These are phyloP conservation scores for Pinctada fucata DNA, from an alignment of 2,888 invertebrate species.

Conservation along the genomic window DNA sequence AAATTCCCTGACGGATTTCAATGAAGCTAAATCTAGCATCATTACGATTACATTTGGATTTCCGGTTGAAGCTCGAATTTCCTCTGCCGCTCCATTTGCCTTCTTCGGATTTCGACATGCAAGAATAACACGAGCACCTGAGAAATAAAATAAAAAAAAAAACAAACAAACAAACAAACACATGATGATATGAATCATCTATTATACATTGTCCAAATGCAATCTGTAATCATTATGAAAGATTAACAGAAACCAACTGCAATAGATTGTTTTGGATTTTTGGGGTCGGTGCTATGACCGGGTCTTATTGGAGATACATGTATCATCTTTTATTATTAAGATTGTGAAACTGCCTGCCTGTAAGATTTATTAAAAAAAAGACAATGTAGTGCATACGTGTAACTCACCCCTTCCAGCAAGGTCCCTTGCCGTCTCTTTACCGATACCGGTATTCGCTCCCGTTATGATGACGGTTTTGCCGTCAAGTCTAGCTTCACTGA, in stretches of 20 bases:
- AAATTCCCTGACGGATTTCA: slow-evolving; percentile 82
- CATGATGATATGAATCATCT: too few relatives aligned
- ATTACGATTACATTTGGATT: slow-evolving; percentile 78
- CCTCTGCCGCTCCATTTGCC: slow-evolving; percentile 58
- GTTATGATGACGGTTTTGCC: slow-evolving; percentile 39
- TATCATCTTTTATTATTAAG: too few relatives aligned
- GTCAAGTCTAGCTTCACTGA: slow-evolving; percentile 27
- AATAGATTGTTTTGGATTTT: too few relatives aligned
- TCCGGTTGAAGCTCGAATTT: slow-evolving; percentile 12
- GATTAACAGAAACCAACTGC: too few relatives aligned
- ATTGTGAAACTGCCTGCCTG: too few relatives aligned
- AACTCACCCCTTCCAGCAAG: slow-evolving; percentile 27
- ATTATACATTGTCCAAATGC: too few relatives aligned
- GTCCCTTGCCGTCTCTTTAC: slow-evolving; percentile 37
- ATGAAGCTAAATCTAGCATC: slow-evolving; percentile 85
- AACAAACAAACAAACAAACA: too few relatives aligned
- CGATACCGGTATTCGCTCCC: slow-evolving; percentile 37
- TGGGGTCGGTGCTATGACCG: too few relatives aligned
- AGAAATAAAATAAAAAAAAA: neutral
- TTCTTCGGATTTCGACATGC: slow-evolving; percentile 68
- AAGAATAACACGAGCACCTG: slow-evolving; percentile 68
- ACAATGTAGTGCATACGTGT: too few relatives aligned
- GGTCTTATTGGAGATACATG: too few relatives aligned
- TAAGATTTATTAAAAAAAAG: too few relatives aligned
- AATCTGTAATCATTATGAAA: too few relatives aligned